phyloP scores from a whole-genome alignment of 2,113 vertebrate species.

The Atherinomorus stipes region DNA sequence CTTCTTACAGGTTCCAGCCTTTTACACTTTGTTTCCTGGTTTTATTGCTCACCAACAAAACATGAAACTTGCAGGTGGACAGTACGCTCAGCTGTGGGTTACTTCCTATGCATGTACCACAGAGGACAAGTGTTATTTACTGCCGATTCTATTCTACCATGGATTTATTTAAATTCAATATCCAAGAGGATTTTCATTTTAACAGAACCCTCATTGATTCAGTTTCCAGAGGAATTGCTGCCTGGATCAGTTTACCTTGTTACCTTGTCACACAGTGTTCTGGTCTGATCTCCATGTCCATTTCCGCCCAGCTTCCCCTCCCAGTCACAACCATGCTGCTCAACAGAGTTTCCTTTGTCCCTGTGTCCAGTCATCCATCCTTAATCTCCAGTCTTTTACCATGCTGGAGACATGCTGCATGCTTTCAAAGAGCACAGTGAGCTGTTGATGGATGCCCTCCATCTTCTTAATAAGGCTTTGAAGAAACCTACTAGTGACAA shows the following conservation, averaged over 20 bases:
- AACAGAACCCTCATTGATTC: slow-evolving; percentile 81
- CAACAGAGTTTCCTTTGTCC: slow-evolving; percentile 78
- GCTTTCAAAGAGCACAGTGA: slow-evolving; percentile 64
- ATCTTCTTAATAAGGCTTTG: slow-evolving; percentile 43
- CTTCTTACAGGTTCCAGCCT: slow-evolving; percentile 30
- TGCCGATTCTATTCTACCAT: slow-evolving; percentile 47
- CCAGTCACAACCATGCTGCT: slow-evolving; percentile 45
- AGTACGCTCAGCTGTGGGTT: not conserved
- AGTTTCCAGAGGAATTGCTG: slow-evolving; percentile 66
- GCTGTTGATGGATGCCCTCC: slow-evolving; percentile 57
- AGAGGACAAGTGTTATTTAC: slow-evolving; percentile 32
- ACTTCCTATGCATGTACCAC: not conserved
- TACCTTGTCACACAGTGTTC: slow-evolving; percentile 79
- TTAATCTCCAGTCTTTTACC: slow-evolving; percentile 68
- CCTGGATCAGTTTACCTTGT: slow-evolving; percentile 79
- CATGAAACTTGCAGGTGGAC: not conserved
- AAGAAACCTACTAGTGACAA: slow-evolving; percentile 47
- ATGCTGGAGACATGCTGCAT: slow-evolving; percentile 56
- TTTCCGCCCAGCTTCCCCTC: slow-evolving; percentile 67
- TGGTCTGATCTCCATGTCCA: slow-evolving; percentile 76
- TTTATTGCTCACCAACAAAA: not conserved
- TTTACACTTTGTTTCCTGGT: slow-evolving; percentile 13
- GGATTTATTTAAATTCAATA: slow-evolving; percentile 55
- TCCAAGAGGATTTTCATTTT: slow-evolving; percentile 61
- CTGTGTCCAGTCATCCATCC: slow-evolving; percentile 61